Base-by-base conservation (phyloP, 2,888 invertebrate species). In the Scrobipalpa costella region DNA sequence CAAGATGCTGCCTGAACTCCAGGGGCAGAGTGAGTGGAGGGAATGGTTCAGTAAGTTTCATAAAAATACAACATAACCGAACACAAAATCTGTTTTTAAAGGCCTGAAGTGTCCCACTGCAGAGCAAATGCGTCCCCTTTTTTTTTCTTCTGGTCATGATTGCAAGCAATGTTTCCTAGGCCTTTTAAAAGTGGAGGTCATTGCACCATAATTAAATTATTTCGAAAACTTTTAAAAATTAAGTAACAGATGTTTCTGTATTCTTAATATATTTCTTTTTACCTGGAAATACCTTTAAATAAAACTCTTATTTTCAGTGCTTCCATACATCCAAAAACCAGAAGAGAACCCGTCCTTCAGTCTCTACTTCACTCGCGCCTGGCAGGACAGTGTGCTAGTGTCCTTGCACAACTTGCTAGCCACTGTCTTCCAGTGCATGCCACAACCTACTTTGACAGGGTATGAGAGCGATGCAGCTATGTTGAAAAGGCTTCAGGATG, bases 41-140 rank as follows among this genome's bases (percentile, higher is more conserved):
- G 99, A 99, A 73, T 99, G 99, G 99, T 99, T 98, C 88, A 96
- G 98, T 98, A 94, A 93, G 95, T 93, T 55, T 6, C 44, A n/a
- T 38, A 1, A 8, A 38, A 38, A 38, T 8, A 38, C 38, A 11
- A 11, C 21, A 15, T 40, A 19, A 44, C 27, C 5, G 5, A 27
- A 27, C 2, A 27, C 27, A 27, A 27, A 27, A 27, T 27, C 27
- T 27, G 5, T 5, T 27, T 27, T 27, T 27, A 27, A 27, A 3
- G 5, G 2, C 27, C 27, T 5, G 27, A 27, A 27, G 27, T 27
- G 27, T 27, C 2, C 27, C 27, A 27, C 27, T 27, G 27, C 27
- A 27, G 27, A 27, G 27, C 27, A 27, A 27, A 27, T 5, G 5
- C 27, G 2, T 27, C 27, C 27, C 27, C 27, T 3, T 27, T 2